These are phyloP conservation scores for Ciconia nigra DNA, from an alignment of 2,797 vertebrate species.

Conservation along the genomic window DNA sequence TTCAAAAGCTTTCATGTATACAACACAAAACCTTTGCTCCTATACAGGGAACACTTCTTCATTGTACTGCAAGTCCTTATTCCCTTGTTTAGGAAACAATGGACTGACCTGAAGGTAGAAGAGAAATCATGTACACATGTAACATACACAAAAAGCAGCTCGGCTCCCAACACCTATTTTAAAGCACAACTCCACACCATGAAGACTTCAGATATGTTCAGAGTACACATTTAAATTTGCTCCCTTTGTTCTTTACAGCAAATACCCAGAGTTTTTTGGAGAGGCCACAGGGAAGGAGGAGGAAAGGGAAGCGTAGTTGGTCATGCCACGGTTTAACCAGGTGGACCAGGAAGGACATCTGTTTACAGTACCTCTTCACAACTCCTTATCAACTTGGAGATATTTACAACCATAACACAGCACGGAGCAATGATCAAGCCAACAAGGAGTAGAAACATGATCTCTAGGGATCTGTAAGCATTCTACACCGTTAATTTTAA, in stretches of 20 bases:
- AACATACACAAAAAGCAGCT: background rate
- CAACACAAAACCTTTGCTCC: background rate
- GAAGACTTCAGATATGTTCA: background rate
- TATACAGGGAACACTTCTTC: background rate
- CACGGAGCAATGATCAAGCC: background rate
- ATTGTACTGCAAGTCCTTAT: background rate
- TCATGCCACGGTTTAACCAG: background rate
- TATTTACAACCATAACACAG: background rate
- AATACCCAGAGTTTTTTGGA: background rate
- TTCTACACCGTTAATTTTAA: background rate
- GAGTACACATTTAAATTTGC: background rate
- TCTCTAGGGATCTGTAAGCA: background rate
- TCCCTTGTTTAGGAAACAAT: background rate
- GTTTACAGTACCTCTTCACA: background rate
- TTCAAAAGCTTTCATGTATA: background rate
- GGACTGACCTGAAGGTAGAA: background rate
- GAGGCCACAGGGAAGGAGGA: background rate
- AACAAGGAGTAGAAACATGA: background rate
- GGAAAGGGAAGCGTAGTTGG: background rate
- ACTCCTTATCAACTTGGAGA: background rate
- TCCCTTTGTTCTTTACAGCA: background rate
- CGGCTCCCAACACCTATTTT: background rate
- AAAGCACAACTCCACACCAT: background rate
- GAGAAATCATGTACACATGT: accelerated
- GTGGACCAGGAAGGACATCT: background rate